These are phyloP conservation scores for Saxicola maurus DNA, from an alignment of 2,797 vertebrate genomes.

Conservation along the genomic window DNA sequence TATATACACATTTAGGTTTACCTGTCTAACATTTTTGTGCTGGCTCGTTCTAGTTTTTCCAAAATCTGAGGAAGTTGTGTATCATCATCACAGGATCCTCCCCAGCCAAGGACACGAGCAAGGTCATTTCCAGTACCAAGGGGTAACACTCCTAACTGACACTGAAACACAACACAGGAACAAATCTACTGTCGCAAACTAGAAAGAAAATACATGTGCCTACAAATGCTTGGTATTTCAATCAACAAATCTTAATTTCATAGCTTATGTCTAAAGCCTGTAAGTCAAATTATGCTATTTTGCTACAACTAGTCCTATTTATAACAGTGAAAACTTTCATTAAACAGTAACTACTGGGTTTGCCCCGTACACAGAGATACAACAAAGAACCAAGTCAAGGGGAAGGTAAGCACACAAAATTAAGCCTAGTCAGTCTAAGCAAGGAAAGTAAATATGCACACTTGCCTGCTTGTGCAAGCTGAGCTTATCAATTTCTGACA, in stretches of 20 bases:
- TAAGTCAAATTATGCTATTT: not conserved
- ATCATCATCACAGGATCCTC: constrained; percentile 93
- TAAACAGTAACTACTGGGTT: not conserved
- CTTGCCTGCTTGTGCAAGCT: constrained; percentile 93
- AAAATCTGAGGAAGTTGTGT: constrained; percentile 95
- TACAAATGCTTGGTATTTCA: not conserved
- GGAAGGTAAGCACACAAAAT: not conserved
- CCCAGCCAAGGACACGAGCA: constrained; percentile 95
- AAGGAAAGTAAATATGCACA: not conserved
- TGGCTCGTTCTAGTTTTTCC: constrained; percentile 95
- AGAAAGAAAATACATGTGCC: not conserved
- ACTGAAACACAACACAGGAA: constrained; percentile 75
- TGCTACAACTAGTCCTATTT: accelerated
- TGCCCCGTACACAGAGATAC: not conserved
- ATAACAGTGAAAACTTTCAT: not conserved
- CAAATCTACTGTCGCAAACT: not conserved
- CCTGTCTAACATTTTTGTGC: constrained; percentile 98
- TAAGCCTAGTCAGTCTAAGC: not conserved
- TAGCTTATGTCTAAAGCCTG: not conserved
- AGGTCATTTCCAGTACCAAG: constrained; percentile 96
- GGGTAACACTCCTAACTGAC: constrained; percentile 93
- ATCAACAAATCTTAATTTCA: not conserved
- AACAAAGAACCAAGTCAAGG: not conserved
- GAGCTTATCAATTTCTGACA: constrained; percentile 97
- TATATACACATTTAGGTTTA: constrained; percentile 44